Base-by-base conservation (phyloP, 2,888 invertebrate genomes). In the Alloplasta piceator region DNA sequence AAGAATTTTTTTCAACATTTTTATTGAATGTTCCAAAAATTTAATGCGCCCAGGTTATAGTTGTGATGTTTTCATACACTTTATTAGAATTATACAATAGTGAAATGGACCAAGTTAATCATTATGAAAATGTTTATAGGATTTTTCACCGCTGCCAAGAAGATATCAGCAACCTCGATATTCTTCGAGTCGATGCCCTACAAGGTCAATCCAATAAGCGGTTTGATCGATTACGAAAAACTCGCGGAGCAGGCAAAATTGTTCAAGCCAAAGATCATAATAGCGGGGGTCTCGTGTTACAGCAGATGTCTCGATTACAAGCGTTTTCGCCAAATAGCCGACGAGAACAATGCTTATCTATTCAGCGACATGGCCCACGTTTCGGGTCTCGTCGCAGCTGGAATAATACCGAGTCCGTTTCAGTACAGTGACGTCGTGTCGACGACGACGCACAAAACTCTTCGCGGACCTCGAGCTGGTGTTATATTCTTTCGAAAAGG, bases 101-200 rank as follows among this genome's bases (percentile, higher is more conserved):
- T 26, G 26, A 26, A 26, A 26, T 26, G 26, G 26, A 26, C 26
- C 26, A 26, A 26, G 26, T 26, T 26, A 26, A 26, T 26, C 26
- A 26, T 26, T 26, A 2, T 26, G 1, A 26, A 26, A 26, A 26
- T 26, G 26, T 26, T 26, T 26, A 3, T 73, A 91, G 94, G 96
- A 38, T 99, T 98, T 92, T 97, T 97, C 93, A 98, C 98, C 0
- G 94, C 95, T 6, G 95, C 94, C 6, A 98, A 98, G 92, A 97
- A 97, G 92, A 97, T 99, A 79, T 99, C 99, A 0, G 98, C 98
- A 6, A 98, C 99, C 0, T 98, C 99, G 0, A 96, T 99, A 81
- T 99, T 98, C 94, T 99, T 99, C 92, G 98, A 99, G 93, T 98
- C 98, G 77, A 97, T 99, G 97, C 98, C 99, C 0, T 99, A 99